Conservation (phyloP, 2,113 vertebrate species). For the Rhipidura dahli region DNA sequence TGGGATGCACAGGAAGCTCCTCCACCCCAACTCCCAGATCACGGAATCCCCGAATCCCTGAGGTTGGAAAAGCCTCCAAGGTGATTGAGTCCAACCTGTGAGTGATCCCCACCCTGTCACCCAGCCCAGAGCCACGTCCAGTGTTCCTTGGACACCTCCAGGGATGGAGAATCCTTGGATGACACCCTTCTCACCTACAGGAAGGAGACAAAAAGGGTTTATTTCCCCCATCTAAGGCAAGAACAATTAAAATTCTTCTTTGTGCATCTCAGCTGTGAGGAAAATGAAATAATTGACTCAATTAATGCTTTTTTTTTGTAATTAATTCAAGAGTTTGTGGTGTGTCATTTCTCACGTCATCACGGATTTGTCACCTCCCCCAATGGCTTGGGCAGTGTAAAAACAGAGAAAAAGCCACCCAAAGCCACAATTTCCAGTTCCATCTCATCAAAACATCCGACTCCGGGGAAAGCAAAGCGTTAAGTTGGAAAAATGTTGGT, state of each 20-base stretch:
- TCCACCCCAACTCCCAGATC: rapidly evolving
- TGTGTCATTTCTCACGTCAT: background rate
- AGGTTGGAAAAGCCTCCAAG: background rate
- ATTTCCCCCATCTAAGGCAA: background rate
- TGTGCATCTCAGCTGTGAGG: background rate
- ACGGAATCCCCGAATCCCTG: background rate
- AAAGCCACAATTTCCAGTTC: background rate
- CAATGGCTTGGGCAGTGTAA: background rate
- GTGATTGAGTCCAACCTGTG: background rate
- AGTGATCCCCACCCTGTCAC: background rate
- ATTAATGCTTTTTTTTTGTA: background rate
- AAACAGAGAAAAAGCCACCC: background rate
- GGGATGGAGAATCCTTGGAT: background rate
- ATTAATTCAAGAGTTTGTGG: background rate
- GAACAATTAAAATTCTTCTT: background rate
- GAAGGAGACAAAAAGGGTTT: background rate
- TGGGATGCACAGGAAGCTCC: rapidly evolving
- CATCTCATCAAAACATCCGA: background rate
- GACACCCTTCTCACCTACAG: background rate
- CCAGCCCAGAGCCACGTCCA: background rate
- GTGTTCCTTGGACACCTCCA: background rate
- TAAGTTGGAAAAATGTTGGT: background rate
- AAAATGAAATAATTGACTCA: background rate
- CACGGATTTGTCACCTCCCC: background rate
- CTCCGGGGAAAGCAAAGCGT: background rate